phyloP scores from a whole-genome alignment of 2,113 vertebrate genomes.

The Puntigrus tetrazona region DNA sequence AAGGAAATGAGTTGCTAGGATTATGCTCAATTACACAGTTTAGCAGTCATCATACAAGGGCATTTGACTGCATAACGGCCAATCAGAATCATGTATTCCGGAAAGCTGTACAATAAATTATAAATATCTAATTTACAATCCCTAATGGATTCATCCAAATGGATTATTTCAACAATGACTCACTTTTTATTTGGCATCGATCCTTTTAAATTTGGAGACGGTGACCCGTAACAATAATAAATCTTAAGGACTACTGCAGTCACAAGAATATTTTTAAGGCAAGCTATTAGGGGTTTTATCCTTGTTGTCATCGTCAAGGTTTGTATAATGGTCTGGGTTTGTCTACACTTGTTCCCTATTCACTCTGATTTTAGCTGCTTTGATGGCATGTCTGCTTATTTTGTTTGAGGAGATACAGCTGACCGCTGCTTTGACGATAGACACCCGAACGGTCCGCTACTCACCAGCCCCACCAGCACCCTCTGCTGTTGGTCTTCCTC shows the following conservation, averaged over 20 bases:
- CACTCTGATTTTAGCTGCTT: not conserved
- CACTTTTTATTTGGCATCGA: not conserved
- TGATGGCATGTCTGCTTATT: not conserved
- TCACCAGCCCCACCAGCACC: conserved; percentile 87
- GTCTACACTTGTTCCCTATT: not conserved
- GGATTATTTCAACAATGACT: not conserved
- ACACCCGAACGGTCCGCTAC: conserved; percentile 51
- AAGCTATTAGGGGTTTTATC: not conserved
- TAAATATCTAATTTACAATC: not conserved
- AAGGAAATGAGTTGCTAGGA: not conserved
- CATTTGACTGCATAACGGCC: not conserved
- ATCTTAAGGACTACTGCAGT: not conserved
- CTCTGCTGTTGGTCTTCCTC: conserved; percentile 89
- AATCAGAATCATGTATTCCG: not conserved
- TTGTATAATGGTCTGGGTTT: not conserved
- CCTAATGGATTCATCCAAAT: no score
- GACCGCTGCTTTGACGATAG: not conserved
- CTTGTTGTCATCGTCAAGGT: not conserved
- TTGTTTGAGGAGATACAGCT: not conserved
- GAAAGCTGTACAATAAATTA: not conserved
- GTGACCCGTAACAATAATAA: not conserved
- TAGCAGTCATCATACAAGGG: not conserved
- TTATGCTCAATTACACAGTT: not conserved
- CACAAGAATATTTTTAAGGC: not conserved
- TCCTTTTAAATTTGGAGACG: not conserved